Evolutionary conservation across 2,113 vertebrate species (phyloP).

Genomic region (Australoheros scitulus): DNA sequence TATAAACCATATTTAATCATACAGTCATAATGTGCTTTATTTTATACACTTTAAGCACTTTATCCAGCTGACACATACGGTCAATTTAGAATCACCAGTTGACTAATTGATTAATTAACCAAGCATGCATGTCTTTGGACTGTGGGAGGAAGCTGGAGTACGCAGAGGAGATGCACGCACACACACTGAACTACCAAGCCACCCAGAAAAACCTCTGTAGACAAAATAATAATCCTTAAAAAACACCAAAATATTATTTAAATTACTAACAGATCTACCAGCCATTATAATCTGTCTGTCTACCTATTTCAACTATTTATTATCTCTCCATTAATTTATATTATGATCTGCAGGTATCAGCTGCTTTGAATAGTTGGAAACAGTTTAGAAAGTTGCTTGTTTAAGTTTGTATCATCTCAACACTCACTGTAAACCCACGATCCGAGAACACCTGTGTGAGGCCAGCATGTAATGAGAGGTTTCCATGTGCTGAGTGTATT

Average conservation of each 20-base stretch:
- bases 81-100: too few species aligned
- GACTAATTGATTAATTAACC: too few species aligned
- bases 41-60: too few species aligned
- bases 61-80: too few species aligned
- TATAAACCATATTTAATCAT: too few species aligned
- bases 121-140: too few species aligned
- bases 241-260: not conserved
- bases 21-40: too few species aligned
- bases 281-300: not conserved
- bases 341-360: not conserved
- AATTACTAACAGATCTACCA: not conserved
- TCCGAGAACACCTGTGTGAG: constrained; percentile 74
- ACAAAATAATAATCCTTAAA: not conserved
- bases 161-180: too few species aligned
- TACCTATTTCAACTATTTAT: not conserved
- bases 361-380: not conserved
- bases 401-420: not conserved
- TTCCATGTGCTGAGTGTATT: constrained; percentile 30
- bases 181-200: not conserved
- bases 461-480: constrained; percentile 57
- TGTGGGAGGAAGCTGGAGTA: too few species aligned
- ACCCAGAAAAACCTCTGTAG: not conserved
- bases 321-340: not conserved
- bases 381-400: not conserved
- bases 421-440: constrained; percentile 23